Evolutionary conservation across 2,888 invertebrate species (phyloP).

Genomic region (Orthonevra nobilis): DNA sequence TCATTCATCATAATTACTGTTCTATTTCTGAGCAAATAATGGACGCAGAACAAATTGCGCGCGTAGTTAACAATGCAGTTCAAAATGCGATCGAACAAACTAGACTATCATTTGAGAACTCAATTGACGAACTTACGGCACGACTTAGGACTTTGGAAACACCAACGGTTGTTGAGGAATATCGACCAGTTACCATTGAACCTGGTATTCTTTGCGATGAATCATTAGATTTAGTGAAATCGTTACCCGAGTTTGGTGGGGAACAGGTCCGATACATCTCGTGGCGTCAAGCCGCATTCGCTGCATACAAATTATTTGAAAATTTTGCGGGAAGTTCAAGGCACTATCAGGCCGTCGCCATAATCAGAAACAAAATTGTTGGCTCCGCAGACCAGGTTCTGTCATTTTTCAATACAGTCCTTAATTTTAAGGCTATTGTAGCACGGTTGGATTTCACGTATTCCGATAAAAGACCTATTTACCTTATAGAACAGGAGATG

Average conservation of each 20-base stretch:
- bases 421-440: slow-evolving; percentile 40
- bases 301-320: neutral
- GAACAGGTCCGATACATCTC: neutral
- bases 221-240: neutral
- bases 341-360: slow-evolving; percentile 21
- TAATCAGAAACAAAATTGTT: slow-evolving; percentile 35
- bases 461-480: slow-evolving; percentile 54
- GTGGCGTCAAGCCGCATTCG: neutral
- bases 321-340: neutral
- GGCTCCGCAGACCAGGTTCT: slow-evolving; percentile 20
- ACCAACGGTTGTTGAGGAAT: neutral
- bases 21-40: no score
- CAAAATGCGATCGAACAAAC: no score
- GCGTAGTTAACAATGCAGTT: no score
- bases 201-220: neutral
- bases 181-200: neutral
- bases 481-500: slow-evolving; percentile 45
- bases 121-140: no score
- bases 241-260: neutral
- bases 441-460: slow-evolving; percentile 52
- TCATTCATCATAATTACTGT: no score
- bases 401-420: slow-evolving; percentile 23
- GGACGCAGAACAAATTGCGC: no score
- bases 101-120: no score
- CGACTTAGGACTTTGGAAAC: no score